These are phyloP conservation scores for Nycteola revayana DNA, from an alignment of 2,888 invertebrate genomes.

Conservation along the genomic window DNA sequence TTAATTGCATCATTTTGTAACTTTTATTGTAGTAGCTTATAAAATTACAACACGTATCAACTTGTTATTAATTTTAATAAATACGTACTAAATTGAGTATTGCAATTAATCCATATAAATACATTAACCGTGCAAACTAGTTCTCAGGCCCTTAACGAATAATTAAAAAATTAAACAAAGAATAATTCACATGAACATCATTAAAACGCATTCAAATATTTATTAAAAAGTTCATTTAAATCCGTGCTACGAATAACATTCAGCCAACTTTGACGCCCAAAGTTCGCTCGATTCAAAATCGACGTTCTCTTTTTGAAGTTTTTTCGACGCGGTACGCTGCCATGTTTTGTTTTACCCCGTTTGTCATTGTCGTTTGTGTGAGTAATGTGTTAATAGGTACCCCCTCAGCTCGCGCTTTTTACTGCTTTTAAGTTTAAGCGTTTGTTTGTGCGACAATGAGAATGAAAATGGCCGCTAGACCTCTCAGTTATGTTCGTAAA, in stretches of 20 bases:
- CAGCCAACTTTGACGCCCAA: slow-evolving; percentile 44
- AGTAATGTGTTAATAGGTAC: slow-evolving; percentile 55
- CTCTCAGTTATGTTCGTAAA: slow-evolving; percentile 17
- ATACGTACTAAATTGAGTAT: no score
- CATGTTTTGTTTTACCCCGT: slow-evolving; percentile 48
- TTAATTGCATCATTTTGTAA: no score
- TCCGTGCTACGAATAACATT: slow-evolving; percentile 5
- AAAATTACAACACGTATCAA: no score
- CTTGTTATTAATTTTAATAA: no score
- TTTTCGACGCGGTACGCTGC: slow-evolving; percentile 36
- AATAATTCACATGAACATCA: no score
- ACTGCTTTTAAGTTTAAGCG: slow-evolving; percentile 47
- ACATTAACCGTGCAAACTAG: no score
- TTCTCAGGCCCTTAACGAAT: no score
- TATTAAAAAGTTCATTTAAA: slow-evolving; percentile 16
- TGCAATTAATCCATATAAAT: no score
- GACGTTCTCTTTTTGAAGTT: slow-evolving; percentile 45
- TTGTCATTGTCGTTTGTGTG: slow-evolving; percentile 51
- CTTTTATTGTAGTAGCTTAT: no score
- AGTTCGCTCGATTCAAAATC: slow-evolving; percentile 44
- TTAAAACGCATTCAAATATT: slow-evolving; percentile 15
- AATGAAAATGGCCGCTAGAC: slow-evolving; percentile 43
- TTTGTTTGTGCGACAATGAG: slow-evolving; percentile 43
- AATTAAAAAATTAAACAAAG: no score
- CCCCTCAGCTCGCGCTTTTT: slow-evolving; percentile 38